A percentile compares a stretch with the other conserved stretches of the same genome.
phyloP scores from a whole-genome alignment of 1,140 invertebrate genomes.

The Drosophila pectinifera region DNA sequence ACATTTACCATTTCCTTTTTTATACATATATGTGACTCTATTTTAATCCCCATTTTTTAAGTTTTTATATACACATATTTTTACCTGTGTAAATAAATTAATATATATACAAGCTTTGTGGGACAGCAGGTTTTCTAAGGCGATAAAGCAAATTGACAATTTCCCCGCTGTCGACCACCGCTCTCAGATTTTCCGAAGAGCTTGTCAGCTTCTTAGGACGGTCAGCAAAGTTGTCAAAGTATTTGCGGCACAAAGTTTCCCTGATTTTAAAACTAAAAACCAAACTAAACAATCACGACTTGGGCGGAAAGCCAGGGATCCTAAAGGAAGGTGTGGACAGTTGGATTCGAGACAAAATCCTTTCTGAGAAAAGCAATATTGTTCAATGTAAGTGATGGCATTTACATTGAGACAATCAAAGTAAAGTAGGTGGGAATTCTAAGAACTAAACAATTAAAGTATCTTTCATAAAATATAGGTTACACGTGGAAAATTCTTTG shows the following conservation, averaged over 20 bases:
- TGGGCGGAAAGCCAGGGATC: slow-evolving; percentile 33
- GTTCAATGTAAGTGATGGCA: not conserved
- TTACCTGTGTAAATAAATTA: not conserved
- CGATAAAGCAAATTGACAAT: slow-evolving; percentile 74
- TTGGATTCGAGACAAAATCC: slow-evolving; percentile 16
- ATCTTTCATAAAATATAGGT: not conserved
- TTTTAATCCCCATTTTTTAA: too few species aligned
- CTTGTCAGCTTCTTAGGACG: slow-evolving; percentile 50
- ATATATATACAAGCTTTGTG: slow-evolving; percentile 4
- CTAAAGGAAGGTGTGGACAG: not conserved
- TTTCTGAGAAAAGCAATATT: slow-evolving; percentile 30
- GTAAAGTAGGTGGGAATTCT: too few species aligned
- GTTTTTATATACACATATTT: not conserved
- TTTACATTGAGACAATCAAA: not conserved
- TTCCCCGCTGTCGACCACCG: slow-evolving; percentile 39
- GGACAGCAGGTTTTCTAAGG: slow-evolving; percentile 41
- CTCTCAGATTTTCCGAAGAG: slow-evolving; percentile 31
- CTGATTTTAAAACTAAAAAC: slow-evolving; percentile 66
- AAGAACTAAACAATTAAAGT: not conserved
- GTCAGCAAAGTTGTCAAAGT: slow-evolving; percentile 53
- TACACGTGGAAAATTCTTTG: too few species aligned
- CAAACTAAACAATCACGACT: slow-evolving; percentile 45
- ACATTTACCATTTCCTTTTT: too few species aligned
- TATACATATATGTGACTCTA: too few species aligned
- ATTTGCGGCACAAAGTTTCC: slow-evolving; percentile 69